A percentile compares a stretch with the other conserved stretches of the same genome.
These are phyloP conservation scores for Dendroctonus ponderosae DNA, from an alignment of 1,140 invertebrate species.

Conservation along the genomic window DNA sequence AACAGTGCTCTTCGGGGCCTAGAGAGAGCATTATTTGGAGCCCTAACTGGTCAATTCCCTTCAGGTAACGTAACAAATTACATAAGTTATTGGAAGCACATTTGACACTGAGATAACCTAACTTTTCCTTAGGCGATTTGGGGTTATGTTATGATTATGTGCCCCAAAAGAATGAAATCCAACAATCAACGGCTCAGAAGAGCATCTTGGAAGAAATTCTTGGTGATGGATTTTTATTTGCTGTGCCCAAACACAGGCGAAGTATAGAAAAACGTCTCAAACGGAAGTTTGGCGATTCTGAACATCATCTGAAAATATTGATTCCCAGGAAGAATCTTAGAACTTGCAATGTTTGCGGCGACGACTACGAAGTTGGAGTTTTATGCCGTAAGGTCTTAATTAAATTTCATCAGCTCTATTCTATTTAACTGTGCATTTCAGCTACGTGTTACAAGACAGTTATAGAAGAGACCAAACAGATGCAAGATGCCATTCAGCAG, in stretches of 20 bases:
- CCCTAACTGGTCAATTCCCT: constrained; percentile 51
- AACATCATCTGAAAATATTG: constrained; percentile 66
- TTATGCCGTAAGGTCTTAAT: constrained; percentile 71
- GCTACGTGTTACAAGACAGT: constrained; percentile 81
- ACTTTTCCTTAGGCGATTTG: constrained; percentile 45
- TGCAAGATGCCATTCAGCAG: constrained; percentile 71
- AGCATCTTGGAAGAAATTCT: constrained; percentile 60
- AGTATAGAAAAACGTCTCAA: constrained; percentile 70
- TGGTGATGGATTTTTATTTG: constrained; percentile 75
- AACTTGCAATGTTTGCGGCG: constrained; percentile 76
- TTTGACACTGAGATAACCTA: constrained; percentile 40
- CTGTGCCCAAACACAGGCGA: constrained; percentile 74
- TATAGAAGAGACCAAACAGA: constrained; percentile 72
- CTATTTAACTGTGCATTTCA: constrained; percentile 45
- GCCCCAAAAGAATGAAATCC: constrained; percentile 3
- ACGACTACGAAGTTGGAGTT: constrained; percentile 70
- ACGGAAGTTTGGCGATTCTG: constrained; percentile 67
- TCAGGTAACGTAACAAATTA: constrained; percentile 50
- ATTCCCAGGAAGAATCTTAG: constrained; percentile 71
- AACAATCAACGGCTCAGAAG: constrained; percentile 2
- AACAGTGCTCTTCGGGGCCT: constrained; percentile 28
- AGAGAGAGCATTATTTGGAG: constrained; percentile 42
- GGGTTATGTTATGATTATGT: constrained; percentile 27
- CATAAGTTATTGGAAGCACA: constrained; percentile 38
- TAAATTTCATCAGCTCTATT: background rate